Evolutionary conservation across 2,888 invertebrate genomes (phyloP), one percentile per base, ranked within the genome.

Genomic region (Nomada lathburiana): DNA sequence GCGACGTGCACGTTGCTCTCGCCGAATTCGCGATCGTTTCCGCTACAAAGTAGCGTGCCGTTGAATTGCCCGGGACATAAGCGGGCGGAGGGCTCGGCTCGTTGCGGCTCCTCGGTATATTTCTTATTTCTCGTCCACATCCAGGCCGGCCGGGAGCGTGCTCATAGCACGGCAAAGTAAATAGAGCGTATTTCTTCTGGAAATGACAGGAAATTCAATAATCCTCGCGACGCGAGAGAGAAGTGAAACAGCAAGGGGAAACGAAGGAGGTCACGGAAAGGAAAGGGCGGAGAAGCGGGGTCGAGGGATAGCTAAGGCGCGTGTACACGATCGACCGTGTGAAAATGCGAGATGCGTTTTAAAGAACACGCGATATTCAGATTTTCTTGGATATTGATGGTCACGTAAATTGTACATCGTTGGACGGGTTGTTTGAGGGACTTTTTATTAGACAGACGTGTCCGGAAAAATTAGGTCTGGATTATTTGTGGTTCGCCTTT

Each of bases 201-300:
- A 90, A 91, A 92, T 93, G 92, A 93, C 93, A 91, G 91, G 88
- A 93, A 93, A 93, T 91, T 93, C 93, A 92, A 93, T 93, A 93
- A 93, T 92, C 91, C 89, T 90, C 86, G 89, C 89, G 90, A 90
- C 88, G 18, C 20, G 18, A n/a, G 23, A 4, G 89, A 88, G 82
- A 88, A 72, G 80, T 77, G 79, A 84, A 88, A 78, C 77, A 80
- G 77, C 65, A 71, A 71, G 73, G 70, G 63, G 65, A 63, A 70
- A 55, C 18, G 63, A 76, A 75, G 68, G 65, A 65, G 77, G 47
- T 63, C 76, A 68, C 65, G 80, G 70, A 57, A 47, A 82, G 63
- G 72, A 80, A 74, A 63, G 55, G 62, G n/a, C 20, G 55, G n/a
- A 18, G 10, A 59, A 57, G 63, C 53, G 47, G 53, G 65, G 55